These are phyloP conservation scores for Pachypanchax playfairii DNA, from an alignment of 2,113 vertebrate genomes.

Conservation along the genomic window DNA sequence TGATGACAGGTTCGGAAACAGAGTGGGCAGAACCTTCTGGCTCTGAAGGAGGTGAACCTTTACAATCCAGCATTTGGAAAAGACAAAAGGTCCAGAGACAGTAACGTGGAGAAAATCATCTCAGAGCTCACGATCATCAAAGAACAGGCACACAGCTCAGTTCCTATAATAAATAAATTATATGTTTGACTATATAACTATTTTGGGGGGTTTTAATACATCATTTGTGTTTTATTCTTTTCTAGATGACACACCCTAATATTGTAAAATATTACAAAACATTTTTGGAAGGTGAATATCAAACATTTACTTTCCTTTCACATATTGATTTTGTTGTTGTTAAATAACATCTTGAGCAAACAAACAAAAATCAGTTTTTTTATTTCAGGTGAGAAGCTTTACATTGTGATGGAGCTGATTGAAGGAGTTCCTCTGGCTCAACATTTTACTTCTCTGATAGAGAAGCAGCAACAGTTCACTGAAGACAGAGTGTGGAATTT, in stretches of 20 bases:
- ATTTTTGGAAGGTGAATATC: conserved; percentile 89
- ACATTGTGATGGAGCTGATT: conserved; percentile 92
- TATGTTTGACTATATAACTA: background rate
- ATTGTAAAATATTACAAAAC: conserved; percentile 90
- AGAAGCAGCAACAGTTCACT: conserved; percentile 85
- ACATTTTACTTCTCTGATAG: conserved; percentile 87
- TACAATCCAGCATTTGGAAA: conserved; percentile 90
- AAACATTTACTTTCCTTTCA: background rate
- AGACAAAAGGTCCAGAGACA: conserved; percentile 88
- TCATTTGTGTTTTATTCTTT: conserved; percentile 24
- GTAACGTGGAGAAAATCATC: conserved; percentile 87
- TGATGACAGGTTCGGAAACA: conserved; percentile 84
- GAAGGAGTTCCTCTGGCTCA: conserved; percentile 86
- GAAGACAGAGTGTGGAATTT: conserved; percentile 90
- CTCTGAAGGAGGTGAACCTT: conserved; percentile 92
- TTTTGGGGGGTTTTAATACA: background rate
- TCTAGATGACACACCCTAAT: conserved; percentile 89
- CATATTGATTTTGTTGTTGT: background rate
- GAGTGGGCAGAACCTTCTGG: conserved; percentile 85
- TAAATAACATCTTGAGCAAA: no score
- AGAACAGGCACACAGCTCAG: conserved; percentile 83
- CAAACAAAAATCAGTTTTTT: background rate
- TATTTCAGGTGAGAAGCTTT: conserved; percentile 83
- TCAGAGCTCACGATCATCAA: conserved; percentile 90
- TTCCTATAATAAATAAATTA: background rate